phyloP scores from a whole-genome alignment of 2,888 invertebrate genomes.

The Orchesellides sinensis region DNA sequence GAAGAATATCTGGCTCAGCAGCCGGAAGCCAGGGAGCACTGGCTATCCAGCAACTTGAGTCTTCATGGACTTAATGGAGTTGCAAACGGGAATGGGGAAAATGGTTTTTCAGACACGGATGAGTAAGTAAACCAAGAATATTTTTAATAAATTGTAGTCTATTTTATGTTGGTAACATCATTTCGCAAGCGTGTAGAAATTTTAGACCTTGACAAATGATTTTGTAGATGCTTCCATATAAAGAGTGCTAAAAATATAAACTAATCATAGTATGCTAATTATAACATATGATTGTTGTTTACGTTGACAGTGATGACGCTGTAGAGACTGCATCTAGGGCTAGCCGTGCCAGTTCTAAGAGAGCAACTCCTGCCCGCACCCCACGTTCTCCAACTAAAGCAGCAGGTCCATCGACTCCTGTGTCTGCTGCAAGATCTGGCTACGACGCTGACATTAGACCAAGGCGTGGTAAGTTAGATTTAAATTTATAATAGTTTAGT shows the following conservation, averaged over 20 bases:
- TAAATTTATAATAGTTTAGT: neutral
- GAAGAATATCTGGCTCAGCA: slow-evolving; percentile 24
- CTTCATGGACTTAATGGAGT: slow-evolving; percentile 22
- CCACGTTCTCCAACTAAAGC: neutral
- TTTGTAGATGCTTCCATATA: neutral
- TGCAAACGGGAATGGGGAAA: slow-evolving; percentile 57
- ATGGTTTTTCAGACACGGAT: slow-evolving; percentile 63
- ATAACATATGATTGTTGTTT: neutral
- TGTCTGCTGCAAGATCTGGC: neutral
- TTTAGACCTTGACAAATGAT: no score
- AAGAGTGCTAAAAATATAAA: no score
- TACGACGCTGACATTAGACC: neutral
- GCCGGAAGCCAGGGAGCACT: slow-evolving; percentile 6
- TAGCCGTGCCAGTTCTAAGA: slow-evolving; percentile 34
- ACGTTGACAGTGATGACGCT: slow-evolving; percentile 42
- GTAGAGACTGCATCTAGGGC: slow-evolving; percentile 59
- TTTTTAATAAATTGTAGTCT: neutral
- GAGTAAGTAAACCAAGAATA: slow-evolving; percentile 40
- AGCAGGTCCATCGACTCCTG: neutral
- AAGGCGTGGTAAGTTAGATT: neutral
- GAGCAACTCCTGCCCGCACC: neutral
- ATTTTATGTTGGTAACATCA: neutral
- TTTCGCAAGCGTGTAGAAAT: no score
- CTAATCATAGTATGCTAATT: neutral
- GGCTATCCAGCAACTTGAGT: slow-evolving; percentile 11